These are phyloP conservation scores for Shinisaurus crocodilurus DNA, from an alignment of 2,113 vertebrate genomes.

Conservation along the genomic window DNA sequence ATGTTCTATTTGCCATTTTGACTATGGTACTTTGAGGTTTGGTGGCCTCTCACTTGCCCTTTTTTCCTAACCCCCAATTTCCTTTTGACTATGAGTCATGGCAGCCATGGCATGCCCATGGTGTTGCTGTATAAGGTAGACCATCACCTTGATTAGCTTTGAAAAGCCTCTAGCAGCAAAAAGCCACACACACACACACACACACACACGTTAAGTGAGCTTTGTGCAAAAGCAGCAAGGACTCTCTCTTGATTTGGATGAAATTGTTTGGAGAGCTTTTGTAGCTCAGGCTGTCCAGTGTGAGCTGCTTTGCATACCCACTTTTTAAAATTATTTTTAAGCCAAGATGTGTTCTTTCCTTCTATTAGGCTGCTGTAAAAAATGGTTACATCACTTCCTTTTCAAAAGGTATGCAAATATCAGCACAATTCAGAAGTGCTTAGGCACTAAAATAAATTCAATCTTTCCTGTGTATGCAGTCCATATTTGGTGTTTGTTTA, in stretches of 20 bases:
- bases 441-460: neutral
- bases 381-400: neutral
- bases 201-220: conserved; percentile 63
- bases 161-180: conserved; percentile 47
- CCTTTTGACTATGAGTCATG: neutral
- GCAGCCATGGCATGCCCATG: neutral
- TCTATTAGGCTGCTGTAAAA: too few species aligned
- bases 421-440: neutral
- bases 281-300: neutral
- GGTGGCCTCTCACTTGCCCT: neutral
- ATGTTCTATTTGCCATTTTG: neutral
- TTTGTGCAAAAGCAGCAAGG: conserved; percentile 59
- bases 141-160: conserved; percentile 1
- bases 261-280: conserved; percentile 42
- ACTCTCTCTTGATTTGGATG: conserved; percentile 34
- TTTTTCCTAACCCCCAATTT: neutral
- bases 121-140: conserved; percentile 20
- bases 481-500: accelerated
- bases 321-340: accelerated
- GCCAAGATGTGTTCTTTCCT: neutral
- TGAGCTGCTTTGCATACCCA: neutral
- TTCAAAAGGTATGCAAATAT: neutral
- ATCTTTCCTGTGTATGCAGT: too few species aligned
- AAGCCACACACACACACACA: conserved; percentile 29
- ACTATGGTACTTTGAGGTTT: neutral